A percentile compares a stretch with the other conserved stretches of the same genome.
phyloP scores from a whole-genome alignment of 2,888 invertebrate species.

The Agrochola lychnidis region DNA sequence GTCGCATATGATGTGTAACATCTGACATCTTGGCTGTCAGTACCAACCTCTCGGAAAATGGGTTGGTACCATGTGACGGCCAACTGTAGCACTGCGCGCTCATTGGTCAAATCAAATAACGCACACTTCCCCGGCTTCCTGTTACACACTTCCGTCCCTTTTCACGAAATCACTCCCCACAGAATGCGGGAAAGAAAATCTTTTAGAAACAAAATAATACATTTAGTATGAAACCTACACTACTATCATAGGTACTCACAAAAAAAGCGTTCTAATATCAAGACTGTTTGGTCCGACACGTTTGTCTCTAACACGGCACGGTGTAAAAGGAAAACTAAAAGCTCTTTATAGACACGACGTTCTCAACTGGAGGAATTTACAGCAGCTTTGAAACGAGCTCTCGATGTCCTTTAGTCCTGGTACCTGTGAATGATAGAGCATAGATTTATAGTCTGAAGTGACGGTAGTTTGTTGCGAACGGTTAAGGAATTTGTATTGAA shows the following conservation, averaged over 20 bases:
- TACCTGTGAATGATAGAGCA: constrained; percentile 21
- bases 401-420: constrained; percentile 23
- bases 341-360: constrained; percentile 52
- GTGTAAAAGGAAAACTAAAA: constrained; percentile 62
- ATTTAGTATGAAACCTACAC: not conserved
- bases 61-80: no score
- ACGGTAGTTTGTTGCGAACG: constrained; percentile 1
- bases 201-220: no score
- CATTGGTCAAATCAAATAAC: no score
- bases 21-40: no score
- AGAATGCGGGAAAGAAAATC: no score
- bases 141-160: no score
- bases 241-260: not conserved
- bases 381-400: constrained; percentile 47
- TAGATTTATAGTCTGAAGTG: constrained; percentile 31
- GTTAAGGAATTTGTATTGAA: not conserved
- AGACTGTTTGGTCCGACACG: constrained; percentile 34
- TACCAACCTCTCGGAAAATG: no score
- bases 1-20: no score
- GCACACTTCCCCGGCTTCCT: no score
- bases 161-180: no score
- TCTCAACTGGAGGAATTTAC: constrained; percentile 52
- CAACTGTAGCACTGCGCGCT: no score
- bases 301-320: constrained; percentile 40
- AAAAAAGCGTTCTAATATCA: constrained; percentile 26